Conservation (phyloP, 2,797 vertebrate genomes). For the Notolepis coatsorum region DNA sequence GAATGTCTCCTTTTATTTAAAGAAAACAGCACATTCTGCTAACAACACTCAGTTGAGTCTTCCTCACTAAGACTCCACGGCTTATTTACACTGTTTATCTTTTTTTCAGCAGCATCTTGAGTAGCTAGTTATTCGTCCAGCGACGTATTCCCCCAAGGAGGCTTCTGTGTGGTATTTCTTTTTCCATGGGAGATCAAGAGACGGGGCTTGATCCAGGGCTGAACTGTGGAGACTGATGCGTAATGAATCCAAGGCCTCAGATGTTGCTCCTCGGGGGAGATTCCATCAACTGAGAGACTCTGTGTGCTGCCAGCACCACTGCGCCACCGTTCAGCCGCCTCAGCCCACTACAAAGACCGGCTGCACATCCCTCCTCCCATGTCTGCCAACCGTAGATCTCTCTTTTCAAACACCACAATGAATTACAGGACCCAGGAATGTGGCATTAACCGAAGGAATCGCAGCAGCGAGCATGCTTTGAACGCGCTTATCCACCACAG, state of each 20-base stretch:
- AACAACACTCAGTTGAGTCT: conserved; percentile 29
- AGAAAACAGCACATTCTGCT: conserved; percentile 25
- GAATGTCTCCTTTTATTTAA: conserved; percentile 38
- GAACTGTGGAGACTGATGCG: conserved; percentile 47
- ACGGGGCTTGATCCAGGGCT: conserved; percentile 47
- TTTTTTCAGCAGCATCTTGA: conserved; percentile 50
- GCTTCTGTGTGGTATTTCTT: conserved; percentile 65
- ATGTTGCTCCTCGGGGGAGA: conserved; percentile 55
- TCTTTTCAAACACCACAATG: conserved; percentile 56
- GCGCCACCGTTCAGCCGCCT: conserved; percentile 57
- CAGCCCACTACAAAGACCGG: conserved; percentile 66
- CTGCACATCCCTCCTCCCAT: conserved; percentile 50
- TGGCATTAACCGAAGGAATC: conserved; percentile 39
- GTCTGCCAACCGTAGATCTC: conserved; percentile 61
- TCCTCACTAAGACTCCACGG: conserved; percentile 42
- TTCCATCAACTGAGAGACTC: conserved; percentile 62
- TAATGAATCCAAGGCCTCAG: conserved; percentile 63
- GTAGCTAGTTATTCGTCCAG: conserved; percentile 40
- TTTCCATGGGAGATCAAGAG: conserved; percentile 48
- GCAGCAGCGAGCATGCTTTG: conserved; percentile 25
- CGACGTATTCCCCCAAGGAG: conserved; percentile 42
- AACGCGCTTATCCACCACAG: conserved; percentile 24
- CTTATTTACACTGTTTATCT: conserved; percentile 64
- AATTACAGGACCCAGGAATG: conserved; percentile 52
- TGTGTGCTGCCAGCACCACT: conserved; percentile 63